phyloP scores from a whole-genome alignment of 53 echinoderm and acorn worm species.

The Luidia sarsii region DNA sequence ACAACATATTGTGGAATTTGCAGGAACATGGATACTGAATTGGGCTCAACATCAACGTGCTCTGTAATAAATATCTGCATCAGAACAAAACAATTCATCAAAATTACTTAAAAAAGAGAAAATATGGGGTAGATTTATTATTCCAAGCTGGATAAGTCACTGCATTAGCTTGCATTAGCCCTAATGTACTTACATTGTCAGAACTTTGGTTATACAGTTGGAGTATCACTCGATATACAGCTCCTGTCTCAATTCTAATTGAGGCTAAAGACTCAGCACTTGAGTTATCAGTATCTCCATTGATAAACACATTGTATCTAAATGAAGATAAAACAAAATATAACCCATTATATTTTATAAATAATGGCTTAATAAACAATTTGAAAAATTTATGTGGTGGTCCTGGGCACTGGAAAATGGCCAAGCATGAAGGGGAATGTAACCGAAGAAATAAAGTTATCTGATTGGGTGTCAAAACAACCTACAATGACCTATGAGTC shows the following conservation, averaged over 20 bases:
- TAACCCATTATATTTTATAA: too few relatives aligned
- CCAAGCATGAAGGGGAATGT: too few relatives aligned
- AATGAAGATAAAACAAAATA: slow-evolving; percentile 14
- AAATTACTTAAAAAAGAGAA: neutral
- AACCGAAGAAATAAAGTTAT: too few relatives aligned
- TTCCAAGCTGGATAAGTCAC: neutral
- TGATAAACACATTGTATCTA: slow-evolving; percentile 66
- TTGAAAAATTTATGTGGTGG: too few relatives aligned
- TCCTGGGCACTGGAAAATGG: too few relatives aligned
- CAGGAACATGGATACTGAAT: slow-evolving; percentile 83
- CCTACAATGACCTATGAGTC: too few relatives aligned
- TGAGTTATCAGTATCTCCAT: neutral
- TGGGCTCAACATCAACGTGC: slow-evolving; percentile 76
- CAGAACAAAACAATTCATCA: neutral
- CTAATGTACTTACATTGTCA: neutral
- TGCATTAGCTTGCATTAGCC: neutral
- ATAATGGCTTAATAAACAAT: too few relatives aligned
- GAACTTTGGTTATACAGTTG: slow-evolving; percentile 62
- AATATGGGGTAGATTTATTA: neutral
- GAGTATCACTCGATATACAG: slow-evolving; percentile 74
- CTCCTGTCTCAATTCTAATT: slow-evolving; percentile 65
- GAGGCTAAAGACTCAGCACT: slow-evolving; percentile 32
- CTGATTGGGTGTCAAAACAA: too few relatives aligned
- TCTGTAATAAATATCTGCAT: slow-evolving; percentile 55
- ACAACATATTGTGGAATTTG: slow-evolving; percentile 92